Conservation (phyloP, 2,113 vertebrate species). For the Gavia stellata region DNA sequence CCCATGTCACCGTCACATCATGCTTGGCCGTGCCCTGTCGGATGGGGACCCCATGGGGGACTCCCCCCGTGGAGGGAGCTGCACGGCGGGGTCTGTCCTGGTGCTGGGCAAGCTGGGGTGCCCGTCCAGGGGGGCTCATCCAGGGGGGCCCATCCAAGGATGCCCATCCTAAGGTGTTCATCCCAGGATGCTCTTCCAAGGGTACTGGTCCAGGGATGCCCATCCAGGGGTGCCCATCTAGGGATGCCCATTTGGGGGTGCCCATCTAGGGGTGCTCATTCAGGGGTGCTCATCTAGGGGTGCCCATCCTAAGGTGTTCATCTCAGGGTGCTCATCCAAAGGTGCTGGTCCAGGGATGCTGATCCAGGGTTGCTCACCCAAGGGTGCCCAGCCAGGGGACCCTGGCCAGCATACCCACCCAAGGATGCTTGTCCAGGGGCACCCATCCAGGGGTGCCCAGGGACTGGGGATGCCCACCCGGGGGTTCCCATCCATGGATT, state of each 20-base stretch:
- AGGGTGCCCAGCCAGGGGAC: no score
- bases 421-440: no score
- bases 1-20: background rate
- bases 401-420: no score
- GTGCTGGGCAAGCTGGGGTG: background rate
- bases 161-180: rapidly evolving
- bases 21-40: rapidly evolving
- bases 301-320: background rate
- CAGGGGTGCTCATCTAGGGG: no score
- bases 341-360: background rate
- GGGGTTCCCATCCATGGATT: no score
- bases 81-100: background rate
- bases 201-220: rapidly evolving
- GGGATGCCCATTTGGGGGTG: background rate
- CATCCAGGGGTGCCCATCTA: rapidly evolving
- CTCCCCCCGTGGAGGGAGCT: background rate
- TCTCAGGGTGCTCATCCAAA: background rate
- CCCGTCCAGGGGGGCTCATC: background rate
- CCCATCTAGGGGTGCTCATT: no score
- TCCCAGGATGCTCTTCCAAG: background rate
- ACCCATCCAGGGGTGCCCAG: no score
- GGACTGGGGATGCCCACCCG: background rate
- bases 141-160: no score
- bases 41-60: background rate
- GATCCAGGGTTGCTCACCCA: no score